A percentile compares a stretch with the other conserved stretches of the same genome.
phyloP scores from a whole-genome alignment of 2,888 invertebrate species.

The Stenoptilia bipunctidactyla region DNA sequence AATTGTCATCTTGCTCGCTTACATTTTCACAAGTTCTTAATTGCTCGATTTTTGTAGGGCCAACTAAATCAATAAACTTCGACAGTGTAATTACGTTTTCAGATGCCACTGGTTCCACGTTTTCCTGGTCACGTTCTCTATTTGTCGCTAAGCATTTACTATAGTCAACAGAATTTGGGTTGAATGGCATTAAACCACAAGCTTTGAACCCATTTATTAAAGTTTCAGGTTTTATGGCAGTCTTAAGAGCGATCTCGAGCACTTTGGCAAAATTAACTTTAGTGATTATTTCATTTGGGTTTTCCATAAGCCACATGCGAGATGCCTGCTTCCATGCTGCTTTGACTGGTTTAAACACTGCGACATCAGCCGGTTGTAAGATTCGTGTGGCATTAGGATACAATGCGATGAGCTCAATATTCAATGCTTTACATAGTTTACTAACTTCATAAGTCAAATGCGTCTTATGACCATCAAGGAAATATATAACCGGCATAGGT shows the following conservation, averaged over 20 bases:
- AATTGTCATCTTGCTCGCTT: no score
- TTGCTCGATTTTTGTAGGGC: no score
- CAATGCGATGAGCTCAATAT: constrained; percentile 21
- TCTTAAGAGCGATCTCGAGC: no score
- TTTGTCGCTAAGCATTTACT: background rate
- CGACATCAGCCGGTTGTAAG: constrained; percentile 23
- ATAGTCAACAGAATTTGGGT: background rate
- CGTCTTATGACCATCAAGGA: constrained; percentile 22
- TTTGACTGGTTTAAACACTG: no score
- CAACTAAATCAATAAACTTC: no score
- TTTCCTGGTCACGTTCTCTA: background rate
- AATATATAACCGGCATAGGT: constrained; percentile 21
- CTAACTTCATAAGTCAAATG: constrained; percentile 17
- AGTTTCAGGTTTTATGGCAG: constrained; percentile 9
- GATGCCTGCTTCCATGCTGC: no score
- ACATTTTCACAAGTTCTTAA: no score
- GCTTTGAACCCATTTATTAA: constrained; percentile 12
- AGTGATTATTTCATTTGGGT: no score
- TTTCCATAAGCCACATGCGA: no score
- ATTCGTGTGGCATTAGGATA: constrained; percentile 18
- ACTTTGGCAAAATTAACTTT: no score
- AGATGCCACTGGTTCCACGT: no score
- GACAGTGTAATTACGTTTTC: no score
- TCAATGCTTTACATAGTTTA: constrained; percentile 16
- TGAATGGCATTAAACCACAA: constrained; percentile 9